Evolutionary conservation across 2,888 invertebrate species (phyloP).

Genomic region (Penaeus monodon): DNA sequence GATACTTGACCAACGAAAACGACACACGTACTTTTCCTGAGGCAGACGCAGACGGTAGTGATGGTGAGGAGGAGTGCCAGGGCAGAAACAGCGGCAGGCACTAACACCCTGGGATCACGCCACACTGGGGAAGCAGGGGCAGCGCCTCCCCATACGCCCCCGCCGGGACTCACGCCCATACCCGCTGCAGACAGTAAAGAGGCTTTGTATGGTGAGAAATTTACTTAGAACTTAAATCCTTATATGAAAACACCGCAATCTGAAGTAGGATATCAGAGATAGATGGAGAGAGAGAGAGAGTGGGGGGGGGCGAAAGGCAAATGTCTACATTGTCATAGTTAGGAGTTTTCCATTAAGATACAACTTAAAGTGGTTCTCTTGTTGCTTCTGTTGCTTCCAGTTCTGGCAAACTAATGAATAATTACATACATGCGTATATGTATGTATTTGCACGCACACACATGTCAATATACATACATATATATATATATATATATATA

Average conservation of each 20-base stretch:
- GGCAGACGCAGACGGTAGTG: slow-evolving; percentile 61
- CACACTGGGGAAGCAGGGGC: slow-evolving; percentile 23
- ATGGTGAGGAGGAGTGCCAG: slow-evolving; percentile 54
- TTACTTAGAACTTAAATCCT: no score
- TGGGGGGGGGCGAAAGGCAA: no score
- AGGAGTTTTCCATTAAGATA: no score
- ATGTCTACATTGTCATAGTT: no score
- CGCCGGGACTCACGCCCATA: slow-evolving; percentile 22
- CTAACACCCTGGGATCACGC: slow-evolving; percentile 50
- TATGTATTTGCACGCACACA: not conserved
- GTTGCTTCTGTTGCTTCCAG: not conserved
- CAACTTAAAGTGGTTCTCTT: no score
- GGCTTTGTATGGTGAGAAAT: no score
- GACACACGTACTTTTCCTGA: slow-evolving; percentile 56
- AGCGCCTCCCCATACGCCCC: slow-evolving; percentile 40
- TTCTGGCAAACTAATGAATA: not conserved
- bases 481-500: slow-evolving; percentile 11
- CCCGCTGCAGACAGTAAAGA: not conserved
- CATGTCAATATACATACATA: not conserved
- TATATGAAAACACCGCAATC: no score
- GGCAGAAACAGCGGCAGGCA: slow-evolving; percentile 50
- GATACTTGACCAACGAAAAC: not conserved
- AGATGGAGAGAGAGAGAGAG: no score
- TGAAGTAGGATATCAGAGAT: no score
- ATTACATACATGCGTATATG: slow-evolving; percentile 2